phyloP scores from a whole-genome alignment of 2,113 vertebrate species.

The Benitochromis conjunctus region DNA sequence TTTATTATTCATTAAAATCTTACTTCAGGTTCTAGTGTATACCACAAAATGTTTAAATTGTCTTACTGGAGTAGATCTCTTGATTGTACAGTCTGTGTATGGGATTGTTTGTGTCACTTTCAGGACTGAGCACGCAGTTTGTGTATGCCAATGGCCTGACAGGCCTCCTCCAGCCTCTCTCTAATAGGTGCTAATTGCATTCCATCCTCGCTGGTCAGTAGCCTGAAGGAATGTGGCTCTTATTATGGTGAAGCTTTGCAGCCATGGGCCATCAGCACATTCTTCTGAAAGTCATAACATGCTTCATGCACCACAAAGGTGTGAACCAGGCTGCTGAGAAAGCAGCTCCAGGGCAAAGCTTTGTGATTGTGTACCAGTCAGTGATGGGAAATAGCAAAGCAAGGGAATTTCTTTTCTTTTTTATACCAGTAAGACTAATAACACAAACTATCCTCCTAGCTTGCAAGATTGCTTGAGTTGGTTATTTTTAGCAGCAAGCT shows the following conservation, averaged over 20 bases:
- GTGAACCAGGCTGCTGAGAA: slow-evolving; percentile 25
- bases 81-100: slow-evolving; percentile 18
- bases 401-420: no score
- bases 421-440: not conserved
- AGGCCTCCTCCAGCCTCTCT: slow-evolving; percentile 70
- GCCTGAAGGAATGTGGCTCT: slow-evolving; percentile 77
- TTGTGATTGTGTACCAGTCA: not conserved
- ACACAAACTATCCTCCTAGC: not conserved
- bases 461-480: not conserved
- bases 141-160: slow-evolving; percentile 51
- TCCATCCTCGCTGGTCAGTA: slow-evolving; percentile 75
- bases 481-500: not conserved
- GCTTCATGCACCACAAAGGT: slow-evolving; percentile 50
- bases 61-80: not conserved
- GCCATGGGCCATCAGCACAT: slow-evolving; percentile 71
- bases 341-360: not conserved
- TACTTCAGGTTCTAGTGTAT: not conserved
- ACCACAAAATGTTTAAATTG: not conserved
- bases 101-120: slow-evolving; percentile 38
- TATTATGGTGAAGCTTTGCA: slow-evolving; percentile 69
- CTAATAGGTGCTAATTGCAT: slow-evolving; percentile 81
- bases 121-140: not conserved
- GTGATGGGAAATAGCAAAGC: not conserved
- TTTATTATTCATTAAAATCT: not conserved
- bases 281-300: slow-evolving; percentile 67